Base-by-base conservation (phyloP, 1,140 invertebrate genomes). In the Drosophila cardini region DNA sequence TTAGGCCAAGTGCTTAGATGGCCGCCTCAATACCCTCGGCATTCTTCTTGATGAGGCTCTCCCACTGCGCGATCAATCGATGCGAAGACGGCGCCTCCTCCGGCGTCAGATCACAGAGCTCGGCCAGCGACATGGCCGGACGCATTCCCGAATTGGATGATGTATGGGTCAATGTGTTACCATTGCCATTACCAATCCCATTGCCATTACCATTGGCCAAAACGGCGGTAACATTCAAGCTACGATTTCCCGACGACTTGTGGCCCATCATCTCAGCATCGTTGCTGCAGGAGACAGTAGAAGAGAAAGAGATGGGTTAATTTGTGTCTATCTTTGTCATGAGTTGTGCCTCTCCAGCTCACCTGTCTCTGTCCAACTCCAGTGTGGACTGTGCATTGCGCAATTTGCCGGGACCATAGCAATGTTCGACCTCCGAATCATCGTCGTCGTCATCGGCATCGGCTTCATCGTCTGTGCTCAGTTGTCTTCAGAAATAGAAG, bases 41-140 rank as follows among this genome's bases (percentile, higher is more conserved):
- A 67, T 94, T 94, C 90, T 94, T 93, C 72, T 94, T 94, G 72
- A 94, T 94, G 45, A 94, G 92, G 10, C 93, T 94, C 90, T 94
- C 94, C 94, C 94, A 94, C 86, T 94, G 93, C 30, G 94, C 94
- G 67, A 94, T 94, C 18, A 94, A 92, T 48, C 94, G 92, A 36
- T 94, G 94, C 40, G 94, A 94, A 60, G 94, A 94, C 11, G 94
- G 94, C 30, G 93, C 93, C 78, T 94, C 93, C 6, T 93, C 94
- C 2, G 94, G 94, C 10, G 85, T 90, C 36, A 94, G 80, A 69
- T 94, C 93, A 78, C 94, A 94, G 32, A 94, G 86, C 78, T 94
- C 92, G 2, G 94, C 94, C 72, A 94, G 76, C 1, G 94, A 94
- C 75, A 94, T 93, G 21, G 94, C 94, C 52, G 94, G 94, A 74